phyloP scores from a whole-genome alignment of 2,888 invertebrate species.

The Orthosia incerta region DNA sequence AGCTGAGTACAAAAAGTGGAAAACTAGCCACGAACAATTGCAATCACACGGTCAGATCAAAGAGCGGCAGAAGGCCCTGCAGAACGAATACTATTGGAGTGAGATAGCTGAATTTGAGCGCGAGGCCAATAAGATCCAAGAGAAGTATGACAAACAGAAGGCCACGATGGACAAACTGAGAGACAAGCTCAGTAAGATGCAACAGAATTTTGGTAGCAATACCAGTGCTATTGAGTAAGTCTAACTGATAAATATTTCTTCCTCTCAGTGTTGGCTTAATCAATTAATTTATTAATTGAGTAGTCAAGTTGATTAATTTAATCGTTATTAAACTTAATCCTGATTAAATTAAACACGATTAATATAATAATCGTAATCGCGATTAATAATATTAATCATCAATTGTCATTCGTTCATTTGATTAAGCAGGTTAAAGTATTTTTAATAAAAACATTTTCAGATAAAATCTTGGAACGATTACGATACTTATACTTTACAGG shows the following conservation, averaged over 20 bases:
- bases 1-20: slow-evolving; percentile 89
- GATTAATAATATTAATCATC: no score
- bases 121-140: slow-evolving; percentile 79
- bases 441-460: no score
- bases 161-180: slow-evolving; percentile 81
- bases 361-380: no score
- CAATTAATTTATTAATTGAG: no score
- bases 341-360: no score
- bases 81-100: slow-evolving; percentile 91
- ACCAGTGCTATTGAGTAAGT: slow-evolving; percentile 86
- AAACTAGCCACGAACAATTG: slow-evolving; percentile 89
- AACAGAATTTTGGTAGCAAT: slow-evolving; percentile 79
- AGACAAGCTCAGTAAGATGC: slow-evolving; percentile 79
- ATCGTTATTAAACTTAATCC: no score
- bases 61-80: slow-evolving; percentile 83
- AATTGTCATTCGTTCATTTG: no score
- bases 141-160: slow-evolving; percentile 86
- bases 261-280: no score
- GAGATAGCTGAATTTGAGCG: slow-evolving; percentile 84
- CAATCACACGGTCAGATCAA: slow-evolving; percentile 90
- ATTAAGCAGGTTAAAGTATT: no score
- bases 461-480: no score
- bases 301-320: no score
- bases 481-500: no score
- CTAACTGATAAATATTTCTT: not conserved